Evolutionary conservation across 2,888 invertebrate species (phyloP), one percentile per base, ranked within the genome.

Genomic region (Prosapia bicincta): DNA sequence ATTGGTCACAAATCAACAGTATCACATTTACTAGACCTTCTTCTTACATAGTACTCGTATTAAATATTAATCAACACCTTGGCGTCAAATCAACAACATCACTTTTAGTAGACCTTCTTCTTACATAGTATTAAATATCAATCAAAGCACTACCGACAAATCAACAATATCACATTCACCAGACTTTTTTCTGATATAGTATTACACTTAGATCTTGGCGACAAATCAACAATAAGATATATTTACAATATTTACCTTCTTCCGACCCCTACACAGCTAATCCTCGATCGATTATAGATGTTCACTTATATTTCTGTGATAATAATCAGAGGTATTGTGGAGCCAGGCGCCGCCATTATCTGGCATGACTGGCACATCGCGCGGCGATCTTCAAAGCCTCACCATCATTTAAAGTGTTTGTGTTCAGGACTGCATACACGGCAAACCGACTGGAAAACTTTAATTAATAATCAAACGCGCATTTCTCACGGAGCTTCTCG

Each of bases 371-470:
- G 20, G 54, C 54, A 54, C 20, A 20, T 54, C 20, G 20, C 3
- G 54, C 54, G 54, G 54, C 20, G 20, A 54, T 54, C 54, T 54
- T 54, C 54, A 54, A 54, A 54, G 54, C 54, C 2, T 54, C 20
- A n/a, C 20, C 54, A 54, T 54, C 54, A 54, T 54, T 54, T 54
- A 54, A 54, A 54, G 54, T 54, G 54, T 54, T 54, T 54, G 54
- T 54, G 54, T 54, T 54, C 6, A 20, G 54, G 3, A n/a, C n/a
- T 5, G n/a, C 30, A 30, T 54, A 54, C 54, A 54, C 20, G n/a
- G 54, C 54, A 54, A 54, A 54, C 54, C 54, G 54, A 54, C 54
- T 54, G 54, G 54, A 54, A 54, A 54, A 54, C 54, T 54, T 54
- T 54, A 54, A 54, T 54, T 54, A 20, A 54, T 54, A 54, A 54